Conservation (phyloP, 2,797 vertebrate genomes). For the Rhinoraja longicauda region DNA sequence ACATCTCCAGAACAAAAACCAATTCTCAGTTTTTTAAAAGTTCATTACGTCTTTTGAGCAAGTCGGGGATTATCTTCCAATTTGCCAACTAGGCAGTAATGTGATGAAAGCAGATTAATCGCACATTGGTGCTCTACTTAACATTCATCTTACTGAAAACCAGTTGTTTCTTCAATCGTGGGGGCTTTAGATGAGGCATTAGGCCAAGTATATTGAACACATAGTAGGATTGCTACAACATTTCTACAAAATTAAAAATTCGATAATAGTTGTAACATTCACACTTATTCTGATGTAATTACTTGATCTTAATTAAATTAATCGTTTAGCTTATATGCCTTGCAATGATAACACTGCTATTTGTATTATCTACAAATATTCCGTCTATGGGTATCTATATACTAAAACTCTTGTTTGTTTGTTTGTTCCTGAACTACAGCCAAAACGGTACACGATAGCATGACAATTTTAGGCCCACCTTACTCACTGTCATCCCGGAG, state of each 20-base stretch:
- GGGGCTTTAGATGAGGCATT: neutral
- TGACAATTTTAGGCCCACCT: too few relatives aligned
- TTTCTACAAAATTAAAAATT: neutral
- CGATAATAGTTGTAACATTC: neutral
- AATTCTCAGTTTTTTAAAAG: neutral
- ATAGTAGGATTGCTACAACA: too few relatives aligned
- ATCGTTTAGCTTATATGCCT: neutral
- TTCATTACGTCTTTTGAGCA: neutral
- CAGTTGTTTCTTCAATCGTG: neutral
- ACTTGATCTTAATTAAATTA: neutral
- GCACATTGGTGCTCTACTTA: neutral
- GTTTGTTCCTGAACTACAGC: too few relatives aligned
- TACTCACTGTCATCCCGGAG: too few relatives aligned
- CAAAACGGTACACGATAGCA: too few relatives aligned
- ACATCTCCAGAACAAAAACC: neutral
- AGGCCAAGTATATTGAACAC: neutral
- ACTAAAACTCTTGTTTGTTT: too few relatives aligned
- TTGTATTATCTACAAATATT: neutral
- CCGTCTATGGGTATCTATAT: neutral
- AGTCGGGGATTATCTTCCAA: neutral
- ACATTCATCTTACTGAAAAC: neutral
- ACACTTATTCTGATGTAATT: neutral
- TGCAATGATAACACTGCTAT: neutral
- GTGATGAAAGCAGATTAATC: neutral
- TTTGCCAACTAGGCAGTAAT: neutral